Evolutionary conservation across 2,113 vertebrate species (phyloP).

Genomic region (Engystomops pustulosus): DNA sequence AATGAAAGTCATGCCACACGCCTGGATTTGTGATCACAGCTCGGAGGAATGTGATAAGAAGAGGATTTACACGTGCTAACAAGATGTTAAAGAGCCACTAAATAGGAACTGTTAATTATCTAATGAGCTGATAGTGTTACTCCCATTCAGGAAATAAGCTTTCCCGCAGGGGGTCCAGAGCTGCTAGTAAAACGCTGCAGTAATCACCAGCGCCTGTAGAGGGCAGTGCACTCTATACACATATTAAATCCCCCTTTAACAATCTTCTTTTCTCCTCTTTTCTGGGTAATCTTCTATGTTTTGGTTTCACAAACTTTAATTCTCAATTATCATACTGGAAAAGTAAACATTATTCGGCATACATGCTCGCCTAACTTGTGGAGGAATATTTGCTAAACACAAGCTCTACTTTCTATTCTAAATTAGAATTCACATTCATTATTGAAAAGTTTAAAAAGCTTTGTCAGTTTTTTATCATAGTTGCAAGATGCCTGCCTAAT

Average conservation of each 20-base stretch:
- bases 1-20: not conserved
- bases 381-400: not conserved
- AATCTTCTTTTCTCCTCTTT: not conserved
- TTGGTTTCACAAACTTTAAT: not conserved
- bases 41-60: conserved; percentile 26
- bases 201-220: not conserved
- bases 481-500: no score
- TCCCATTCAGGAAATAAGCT: not conserved
- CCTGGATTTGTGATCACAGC: conserved; percentile 23
- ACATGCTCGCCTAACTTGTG: no score
- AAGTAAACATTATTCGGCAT: no score
- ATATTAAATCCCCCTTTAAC: conserved; percentile 2
- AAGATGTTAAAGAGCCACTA: conserved; percentile 49
- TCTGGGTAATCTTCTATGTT: no score
- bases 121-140: conserved; percentile 41
- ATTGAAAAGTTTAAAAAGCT: not conserved
- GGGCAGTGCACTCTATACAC: not conserved
- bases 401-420: not conserved
- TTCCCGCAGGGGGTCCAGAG: not conserved
- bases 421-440: not conserved
- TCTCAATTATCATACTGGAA: not conserved
- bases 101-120: conserved; percentile 37
- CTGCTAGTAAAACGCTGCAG: conserved; percentile 34
- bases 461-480: no score
- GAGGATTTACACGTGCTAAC: conserved; percentile 19